Conservation (phyloP, 1,140 invertebrate species). For the Ruditapes philippinarum region DNA sequence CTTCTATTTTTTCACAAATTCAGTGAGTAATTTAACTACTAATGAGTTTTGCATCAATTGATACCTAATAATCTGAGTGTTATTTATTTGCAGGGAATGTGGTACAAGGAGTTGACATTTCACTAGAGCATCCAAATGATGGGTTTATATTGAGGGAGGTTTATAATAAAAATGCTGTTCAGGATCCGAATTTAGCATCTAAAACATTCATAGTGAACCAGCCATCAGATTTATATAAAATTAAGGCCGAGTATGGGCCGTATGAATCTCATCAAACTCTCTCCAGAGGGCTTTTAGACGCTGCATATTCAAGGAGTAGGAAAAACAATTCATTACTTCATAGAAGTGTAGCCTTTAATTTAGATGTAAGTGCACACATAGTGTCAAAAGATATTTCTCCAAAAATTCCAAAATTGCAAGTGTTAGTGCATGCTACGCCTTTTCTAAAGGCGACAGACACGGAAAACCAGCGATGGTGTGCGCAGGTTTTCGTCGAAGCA, state of each 20-base stretch:
- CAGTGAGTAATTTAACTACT: too few relatives aligned
- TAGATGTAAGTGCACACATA: constrained; percentile 66
- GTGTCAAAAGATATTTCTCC: constrained; percentile 67
- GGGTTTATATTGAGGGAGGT: constrained; percentile 42
- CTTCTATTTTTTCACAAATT: too few relatives aligned
- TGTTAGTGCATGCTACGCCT: constrained; percentile 52
- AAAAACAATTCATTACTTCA: constrained; percentile 28
- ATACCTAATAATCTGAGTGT: too few relatives aligned
- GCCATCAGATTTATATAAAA: constrained; percentile 58
- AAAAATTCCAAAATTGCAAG: constrained; percentile 63
- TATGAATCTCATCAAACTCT: constrained; percentile 59
- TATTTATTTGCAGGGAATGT: neutral
- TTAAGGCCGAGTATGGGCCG: constrained; percentile 59
- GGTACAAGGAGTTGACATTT: constrained; percentile 29
- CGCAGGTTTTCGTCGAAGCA: constrained; percentile 47
- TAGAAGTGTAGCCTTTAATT: constrained; percentile 55
- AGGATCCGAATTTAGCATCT: constrained; percentile 30
- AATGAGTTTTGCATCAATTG: too few relatives aligned
- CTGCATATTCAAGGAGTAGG: constrained; percentile 16
- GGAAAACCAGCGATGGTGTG: constrained; percentile 41
- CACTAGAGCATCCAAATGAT: constrained; percentile 44
- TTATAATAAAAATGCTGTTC: constrained; percentile 56
- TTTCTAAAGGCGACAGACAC: neutral
- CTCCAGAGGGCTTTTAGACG: constrained; percentile 5
- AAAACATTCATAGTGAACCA: constrained; percentile 63